Evolutionary conservation across 2,113 vertebrate genomes (phyloP).

Genomic region (Grammomys dolichurus): DNA sequence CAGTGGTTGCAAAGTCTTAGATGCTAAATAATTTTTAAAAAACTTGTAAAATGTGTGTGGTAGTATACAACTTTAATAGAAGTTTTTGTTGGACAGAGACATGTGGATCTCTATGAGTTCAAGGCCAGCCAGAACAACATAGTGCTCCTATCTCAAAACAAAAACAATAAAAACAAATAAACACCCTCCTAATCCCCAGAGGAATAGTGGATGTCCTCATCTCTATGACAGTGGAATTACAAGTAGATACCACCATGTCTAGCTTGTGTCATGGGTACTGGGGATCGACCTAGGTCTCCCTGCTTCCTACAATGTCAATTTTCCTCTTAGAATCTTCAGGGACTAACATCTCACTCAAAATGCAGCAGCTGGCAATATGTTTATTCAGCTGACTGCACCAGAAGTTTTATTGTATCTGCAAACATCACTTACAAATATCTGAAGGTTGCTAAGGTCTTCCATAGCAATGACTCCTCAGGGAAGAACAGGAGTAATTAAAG

Average conservation of each 20-base stretch:
- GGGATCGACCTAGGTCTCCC: neutral
- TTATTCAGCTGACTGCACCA: slow-evolving; percentile 45
- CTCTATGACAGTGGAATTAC: neutral
- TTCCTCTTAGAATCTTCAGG: neutral
- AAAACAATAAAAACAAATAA: neutral
- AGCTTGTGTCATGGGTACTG: neutral
- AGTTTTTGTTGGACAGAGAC: neutral
- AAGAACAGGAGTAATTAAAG: slow-evolving; percentile 67
- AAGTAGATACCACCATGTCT: neutral
- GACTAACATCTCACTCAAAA: neutral
- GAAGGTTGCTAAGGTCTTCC: slow-evolving; percentile 74
- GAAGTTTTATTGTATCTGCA: slow-evolving; percentile 61
- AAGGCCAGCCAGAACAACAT: neutral
- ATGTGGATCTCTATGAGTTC: neutral
- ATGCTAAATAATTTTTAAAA: neutral
- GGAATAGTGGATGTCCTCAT: neutral
- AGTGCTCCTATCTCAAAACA: neutral
- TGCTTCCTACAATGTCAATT: neutral
- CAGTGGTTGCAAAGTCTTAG: neutral
- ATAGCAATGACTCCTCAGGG: slow-evolving; percentile 58
- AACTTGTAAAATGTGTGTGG: neutral
- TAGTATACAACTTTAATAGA: neutral
- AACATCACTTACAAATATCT: slow-evolving; percentile 73
- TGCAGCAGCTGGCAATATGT: neutral
- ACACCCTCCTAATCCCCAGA: neutral